Conservation (phyloP, 1,140 invertebrate genomes). For the Stegodyphus dumicola region DNA sequence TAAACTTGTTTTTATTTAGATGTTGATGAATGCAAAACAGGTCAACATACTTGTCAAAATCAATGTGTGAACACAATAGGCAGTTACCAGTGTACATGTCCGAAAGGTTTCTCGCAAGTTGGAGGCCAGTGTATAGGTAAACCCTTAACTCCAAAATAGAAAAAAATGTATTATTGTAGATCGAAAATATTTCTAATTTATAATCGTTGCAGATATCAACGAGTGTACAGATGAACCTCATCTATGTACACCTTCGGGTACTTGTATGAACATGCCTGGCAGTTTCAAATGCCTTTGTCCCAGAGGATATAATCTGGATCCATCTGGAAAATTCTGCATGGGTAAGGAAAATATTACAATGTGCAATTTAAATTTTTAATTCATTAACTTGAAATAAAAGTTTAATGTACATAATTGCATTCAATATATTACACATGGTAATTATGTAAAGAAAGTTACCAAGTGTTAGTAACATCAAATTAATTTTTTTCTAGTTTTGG, state of each 20-base stretch:
- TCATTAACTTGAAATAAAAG: no score
- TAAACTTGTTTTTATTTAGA: constrained; percentile 69
- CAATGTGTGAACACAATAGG: constrained; percentile 89
- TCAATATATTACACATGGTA: no score
- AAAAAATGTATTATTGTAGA: no score
- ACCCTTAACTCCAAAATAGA: not conserved
- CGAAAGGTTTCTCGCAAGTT: constrained; percentile 82
- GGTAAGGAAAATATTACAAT: constrained; percentile 16
- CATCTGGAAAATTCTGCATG: constrained; percentile 52
- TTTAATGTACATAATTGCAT: no score
- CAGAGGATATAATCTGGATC: constrained; percentile 75
- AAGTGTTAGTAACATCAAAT: no score
- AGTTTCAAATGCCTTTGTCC: constrained; percentile 90
- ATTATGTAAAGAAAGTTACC: no score
- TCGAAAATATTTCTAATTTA: no score
- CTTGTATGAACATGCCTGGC: constrained; percentile 87
- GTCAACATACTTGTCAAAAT: constrained; percentile 83
- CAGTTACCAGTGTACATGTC: constrained; percentile 87
- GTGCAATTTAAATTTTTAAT: no score
- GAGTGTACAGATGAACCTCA: constrained; percentile 76
- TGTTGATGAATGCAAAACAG: constrained; percentile 84
- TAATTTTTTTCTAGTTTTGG: no score
- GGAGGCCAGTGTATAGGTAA: constrained; percentile 82
- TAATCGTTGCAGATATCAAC: constrained; percentile 76
- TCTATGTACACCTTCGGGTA: constrained; percentile 79